Base-by-base conservation (phyloP, 1,140 invertebrate species). In the Lepidotrigona ventralis region DNA sequence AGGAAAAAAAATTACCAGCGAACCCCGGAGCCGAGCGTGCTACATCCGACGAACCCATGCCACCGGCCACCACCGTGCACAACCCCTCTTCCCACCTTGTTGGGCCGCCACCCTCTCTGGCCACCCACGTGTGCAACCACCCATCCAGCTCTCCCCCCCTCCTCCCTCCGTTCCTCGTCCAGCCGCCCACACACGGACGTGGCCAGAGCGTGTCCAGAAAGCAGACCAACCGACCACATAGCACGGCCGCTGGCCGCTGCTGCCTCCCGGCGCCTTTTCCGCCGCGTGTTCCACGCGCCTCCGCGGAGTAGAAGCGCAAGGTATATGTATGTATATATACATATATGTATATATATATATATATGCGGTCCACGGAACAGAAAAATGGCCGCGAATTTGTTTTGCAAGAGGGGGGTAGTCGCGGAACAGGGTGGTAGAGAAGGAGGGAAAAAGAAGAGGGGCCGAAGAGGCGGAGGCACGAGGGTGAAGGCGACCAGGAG, bases 1-100 rank as follows among this genome's bases (percentile, higher is more conserved):
- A 86, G 86, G 84, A 90, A 91, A 91, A 92, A 91, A 92, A 92
- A 91, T 91, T 86, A 89, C 90, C 84, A 81, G 79, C 80, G 86
- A 88, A 88, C 85, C 78, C 86, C 81, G 85, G 86, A 88, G 88
- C 87, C 88, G 79, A 81, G 81, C 72, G 86, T 85, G 86, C 80
- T 80, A 79, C 80, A 82, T 89, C 84, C 79, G 84, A 71, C 84
- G 72, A 71, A 63, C 85, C 80, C 81, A 56, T 66, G 75, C 74
- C 80, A 79, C 58, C 76, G 72, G 11, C 68, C 66, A 39, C 64
- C 82, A 53, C 69, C 82, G 69, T 60, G 58, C 64, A 29, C 73
- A 73, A 46, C 60, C 79, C 26, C 56, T 58, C 63, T 23, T 56
- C 68, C 46, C 39, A 46, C 77, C 39, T 2, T 51, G 14, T 64